Base-by-base conservation (phyloP, 2,888 invertebrate species). In the Tetranychus piercei region DNA sequence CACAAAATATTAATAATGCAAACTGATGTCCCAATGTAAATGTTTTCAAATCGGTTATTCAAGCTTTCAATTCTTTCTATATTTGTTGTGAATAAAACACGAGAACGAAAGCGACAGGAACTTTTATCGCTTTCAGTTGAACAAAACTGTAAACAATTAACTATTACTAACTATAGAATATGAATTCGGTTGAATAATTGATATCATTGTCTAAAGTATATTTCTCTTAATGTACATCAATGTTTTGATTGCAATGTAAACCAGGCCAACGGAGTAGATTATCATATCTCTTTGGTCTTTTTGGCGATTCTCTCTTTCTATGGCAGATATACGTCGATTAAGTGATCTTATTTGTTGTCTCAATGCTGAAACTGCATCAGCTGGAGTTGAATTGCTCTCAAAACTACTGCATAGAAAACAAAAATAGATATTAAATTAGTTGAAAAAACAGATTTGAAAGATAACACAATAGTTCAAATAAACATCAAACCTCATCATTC, bases 261-360 rank as follows among this genome's bases (percentile, higher is more conserved):
- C 89, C 79, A 93, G 86, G 44, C 92, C 90, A 79, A 91, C 84
- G 76, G 90, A 90, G 81, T 90, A 91, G 72, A 92, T 85, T 80
- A 92, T 87, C 81, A 92, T 89, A 81, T 94, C 94, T 79, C 90
- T 88, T 81, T 93, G 91, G 80, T 90, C 88, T 76, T 92, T 86
- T 81, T 90, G 89, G 79, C 89, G 85, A 81, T 90, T 89, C 80
- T 93, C 92, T 77, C 92, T 86, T 83, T 94, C 94, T 77, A 94
- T 87, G 7, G 89, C 87, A 85, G 92, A 88, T 9, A 94, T 89
- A 23, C 94, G 88, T 72, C 92, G 87, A 82, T 92, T 91, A 78
- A 94, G 82, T 82, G 92, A 92, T 34, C 90, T 90, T 80, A 94
- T 87, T 83, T 93, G 93, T 73, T 90, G n/a, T 9, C 20, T 69